A percentile compares a stretch with the other conserved stretches of the same genome.
These are phyloP conservation scores for Branchellion lobata DNA, from an alignment of 2,888 invertebrate species.

Conservation along the genomic window DNA sequence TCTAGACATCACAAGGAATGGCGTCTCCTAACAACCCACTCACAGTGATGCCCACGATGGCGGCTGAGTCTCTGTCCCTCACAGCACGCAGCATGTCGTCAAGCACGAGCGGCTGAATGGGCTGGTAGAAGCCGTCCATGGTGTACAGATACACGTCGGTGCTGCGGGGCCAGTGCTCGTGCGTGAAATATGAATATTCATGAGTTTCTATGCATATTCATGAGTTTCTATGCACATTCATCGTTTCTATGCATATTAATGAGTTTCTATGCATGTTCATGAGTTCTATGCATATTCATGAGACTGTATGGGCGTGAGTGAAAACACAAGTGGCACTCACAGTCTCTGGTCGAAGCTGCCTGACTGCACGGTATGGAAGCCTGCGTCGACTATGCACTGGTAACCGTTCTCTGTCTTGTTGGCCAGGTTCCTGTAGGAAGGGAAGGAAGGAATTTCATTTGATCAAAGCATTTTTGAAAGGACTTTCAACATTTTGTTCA, in stretches of 20 bases:
- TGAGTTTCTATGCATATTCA: no score
- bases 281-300: no score
- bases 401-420: neutral
- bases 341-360: neutral
- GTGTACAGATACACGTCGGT: constrained; percentile 44
- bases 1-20: neutral
- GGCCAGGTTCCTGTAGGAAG: neutral
- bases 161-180: neutral
- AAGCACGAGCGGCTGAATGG: constrained; percentile 22
- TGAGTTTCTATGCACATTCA: no score
- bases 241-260: no score
- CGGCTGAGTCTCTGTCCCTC: neutral
- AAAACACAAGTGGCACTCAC: no score
- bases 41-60: constrained; percentile 46
- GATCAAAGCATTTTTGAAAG: neutral
- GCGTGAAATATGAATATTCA: neutral
- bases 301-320: no score
- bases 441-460: no score
- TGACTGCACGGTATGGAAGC: neutral
- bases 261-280: no score
- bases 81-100: constrained; percentile 23
- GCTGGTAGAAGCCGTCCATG: neutral
- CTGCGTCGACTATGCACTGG: neutral
- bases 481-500: neutral
- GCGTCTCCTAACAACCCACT: neutral